Base-by-base conservation (phyloP, 2,797 vertebrate species). In the Leuciscus waleckii region DNA sequence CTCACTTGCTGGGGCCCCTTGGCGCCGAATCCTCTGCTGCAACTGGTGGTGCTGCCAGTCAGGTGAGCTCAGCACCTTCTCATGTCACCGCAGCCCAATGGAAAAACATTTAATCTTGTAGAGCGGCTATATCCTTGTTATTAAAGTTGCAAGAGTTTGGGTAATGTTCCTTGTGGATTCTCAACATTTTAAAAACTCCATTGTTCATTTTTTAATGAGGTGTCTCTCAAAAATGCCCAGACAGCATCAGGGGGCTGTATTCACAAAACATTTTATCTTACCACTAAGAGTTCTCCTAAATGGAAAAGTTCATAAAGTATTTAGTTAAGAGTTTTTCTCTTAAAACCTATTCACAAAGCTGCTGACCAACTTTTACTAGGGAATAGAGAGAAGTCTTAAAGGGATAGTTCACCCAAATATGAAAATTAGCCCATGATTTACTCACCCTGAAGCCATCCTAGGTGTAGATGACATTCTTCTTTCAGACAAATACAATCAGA, bases 21-120 rank as follows among this genome's bases (percentile, higher is more conserved):
- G 94, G 96, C 39, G 94, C 95, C 0, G 91, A 96, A 0, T 96
- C 97, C 5, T 92, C 95, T 51, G 88, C 95, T 6, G 91, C 95
- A 17, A 94, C 95, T 0, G 98, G 97, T 89, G 96, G 95, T 35
- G 91, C 97, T 80, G 96, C 96, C 91, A 98, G 96, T 93, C 98
- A 99, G 98, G 98, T 99, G 95, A 97, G 97, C 88, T 46, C 82
- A 61, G 6, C 37, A 70, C 29, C 51, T 16, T 76, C 46, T 82
- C 35, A 43, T 76, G 58, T 79, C 54, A 83, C 76, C n/a, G 41
- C 69, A 67, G 46, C 35, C 58, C 41, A 79, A 41, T 79, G 73
- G 61, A 82, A 61, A 41, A 78, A 39, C 29, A 3, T 35, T 79
- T 35, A 19, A 23, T 78, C 35, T 58, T 70, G 49, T 54, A 37